Percentiles rank a stretch among this genome's conserved stretches.
phyloP scores from a whole-genome alignment of 2,113 vertebrate genomes.

The Oncorhynchus mykiss region DNA sequence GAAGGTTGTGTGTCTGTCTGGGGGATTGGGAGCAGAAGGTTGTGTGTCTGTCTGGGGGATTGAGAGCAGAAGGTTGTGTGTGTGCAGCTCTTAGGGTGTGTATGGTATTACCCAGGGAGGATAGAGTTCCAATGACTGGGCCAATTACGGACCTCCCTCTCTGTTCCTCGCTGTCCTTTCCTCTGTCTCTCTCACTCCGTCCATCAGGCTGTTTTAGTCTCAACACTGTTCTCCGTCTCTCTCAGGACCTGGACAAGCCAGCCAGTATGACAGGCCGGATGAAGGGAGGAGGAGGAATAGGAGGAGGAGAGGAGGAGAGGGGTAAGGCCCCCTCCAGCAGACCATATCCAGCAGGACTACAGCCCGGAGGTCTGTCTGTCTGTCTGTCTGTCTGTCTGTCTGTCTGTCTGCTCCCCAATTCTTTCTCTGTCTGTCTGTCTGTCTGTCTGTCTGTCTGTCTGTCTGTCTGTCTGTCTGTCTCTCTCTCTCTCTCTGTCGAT shows the following conservation, averaged over 20 bases:
- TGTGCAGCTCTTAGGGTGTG: no score
- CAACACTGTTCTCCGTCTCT: constrained; percentile 4
- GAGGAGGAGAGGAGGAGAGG: constrained; percentile 48
- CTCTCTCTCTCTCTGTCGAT: no score
- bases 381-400: background rate
- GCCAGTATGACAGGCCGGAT: constrained; percentile 72
- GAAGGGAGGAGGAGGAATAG: constrained; percentile 86
- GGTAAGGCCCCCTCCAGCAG: constrained; percentile 16
- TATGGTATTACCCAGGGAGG: no score
- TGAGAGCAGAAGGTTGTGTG: no score
- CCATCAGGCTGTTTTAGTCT: background rate
- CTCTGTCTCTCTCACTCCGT: background rate
- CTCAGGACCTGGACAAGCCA: constrained; percentile 86
- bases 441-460: background rate
- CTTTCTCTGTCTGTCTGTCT: background rate
- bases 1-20: no score
- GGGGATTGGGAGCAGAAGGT: no score
- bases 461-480: background rate
- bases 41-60: no score
- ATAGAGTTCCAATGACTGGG: no score
- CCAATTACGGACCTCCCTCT: no score
- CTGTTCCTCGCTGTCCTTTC: no score
- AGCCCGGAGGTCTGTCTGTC: constrained; percentile 70
- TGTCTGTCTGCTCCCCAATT: background rate
- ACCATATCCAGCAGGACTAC: constrained; percentile 66